These are phyloP conservation scores for Meghimatium bilineatum DNA, from an alignment of 2,888 invertebrate genomes.

Conservation along the genomic window DNA sequence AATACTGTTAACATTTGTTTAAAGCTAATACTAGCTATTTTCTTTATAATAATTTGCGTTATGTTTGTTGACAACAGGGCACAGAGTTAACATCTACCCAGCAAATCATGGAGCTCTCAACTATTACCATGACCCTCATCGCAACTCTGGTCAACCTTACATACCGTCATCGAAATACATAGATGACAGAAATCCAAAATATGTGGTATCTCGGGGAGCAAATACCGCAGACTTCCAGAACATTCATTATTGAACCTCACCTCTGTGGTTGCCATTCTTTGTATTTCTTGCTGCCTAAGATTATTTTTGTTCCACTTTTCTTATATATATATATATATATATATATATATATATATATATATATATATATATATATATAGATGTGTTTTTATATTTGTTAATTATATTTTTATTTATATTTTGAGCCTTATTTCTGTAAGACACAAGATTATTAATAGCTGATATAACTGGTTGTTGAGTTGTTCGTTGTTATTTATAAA, in stretches of 20 bases:
- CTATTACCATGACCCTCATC: conserved; percentile 38
- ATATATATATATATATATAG: background rate
- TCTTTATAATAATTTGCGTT: background rate
- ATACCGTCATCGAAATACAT: background rate
- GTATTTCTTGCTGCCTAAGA: background rate
- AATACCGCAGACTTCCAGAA: conserved; percentile 40
- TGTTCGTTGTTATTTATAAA: too few species aligned
- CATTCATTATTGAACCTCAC: conserved; percentile 22
- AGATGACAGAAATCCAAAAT: conserved; percentile 30
- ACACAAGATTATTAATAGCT: too few species aligned
- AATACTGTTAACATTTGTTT: background rate
- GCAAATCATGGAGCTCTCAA: conserved; percentile 39
- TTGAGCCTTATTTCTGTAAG: too few species aligned
- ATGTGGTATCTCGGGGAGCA: conserved; percentile 38
- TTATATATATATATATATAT: too few species aligned
- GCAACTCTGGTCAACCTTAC: conserved; percentile 13
- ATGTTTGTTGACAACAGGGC: conserved; percentile 16
- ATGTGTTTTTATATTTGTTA: background rate
- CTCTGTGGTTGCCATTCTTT: conserved; percentile 23
- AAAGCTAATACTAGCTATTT: background rate
- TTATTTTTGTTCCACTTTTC: background rate
- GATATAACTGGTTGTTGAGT: too few species aligned
- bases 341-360: too few species aligned
- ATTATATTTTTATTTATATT: too few species aligned
- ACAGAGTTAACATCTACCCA: conserved; percentile 49